Conservation (phyloP, 2,888 invertebrate species). For the Lathronympha strigana region DNA sequence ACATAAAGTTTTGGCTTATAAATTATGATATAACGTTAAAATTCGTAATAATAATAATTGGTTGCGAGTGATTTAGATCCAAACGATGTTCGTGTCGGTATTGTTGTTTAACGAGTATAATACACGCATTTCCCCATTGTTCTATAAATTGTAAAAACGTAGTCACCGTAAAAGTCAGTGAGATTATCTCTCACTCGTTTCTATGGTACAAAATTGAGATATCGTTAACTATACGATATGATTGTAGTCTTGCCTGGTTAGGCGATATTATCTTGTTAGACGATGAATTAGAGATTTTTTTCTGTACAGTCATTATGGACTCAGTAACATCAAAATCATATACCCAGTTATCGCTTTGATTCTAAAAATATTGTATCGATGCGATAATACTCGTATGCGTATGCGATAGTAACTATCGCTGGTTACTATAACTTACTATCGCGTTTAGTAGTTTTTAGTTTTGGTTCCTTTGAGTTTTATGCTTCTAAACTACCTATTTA, state of each 20-base stretch:
- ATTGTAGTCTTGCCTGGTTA: not conserved
- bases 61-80: slow-evolving; percentile 24
- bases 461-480: too few relatives aligned
- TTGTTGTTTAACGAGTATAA: slow-evolving; percentile 28
- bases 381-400: too few relatives aligned
- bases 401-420: too few relatives aligned
- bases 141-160: slow-evolving; percentile 22
- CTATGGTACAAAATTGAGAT: slow-evolving; percentile 9
- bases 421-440: too few relatives aligned
- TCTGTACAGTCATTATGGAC: too few relatives aligned
- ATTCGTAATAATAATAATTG: slow-evolving; percentile 18
- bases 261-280: slow-evolving; percentile 8
- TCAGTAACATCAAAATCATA: too few relatives aligned
- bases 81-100: slow-evolving; percentile 4
- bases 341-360: too few relatives aligned
- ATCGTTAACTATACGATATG: not conserved
- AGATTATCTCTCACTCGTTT: slow-evolving; percentile 24
- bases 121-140: slow-evolving; percentile 40
- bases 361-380: too few relatives aligned
- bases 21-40: slow-evolving; percentile 6
- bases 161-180: slow-evolving; percentile 12
- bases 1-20: not conserved
- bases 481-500: too few relatives aligned
- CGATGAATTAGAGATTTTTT: not conserved
- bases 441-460: too few relatives aligned